Conservation (phyloP, 2,888 invertebrate genomes). For the Cheilosia scutellata region DNA sequence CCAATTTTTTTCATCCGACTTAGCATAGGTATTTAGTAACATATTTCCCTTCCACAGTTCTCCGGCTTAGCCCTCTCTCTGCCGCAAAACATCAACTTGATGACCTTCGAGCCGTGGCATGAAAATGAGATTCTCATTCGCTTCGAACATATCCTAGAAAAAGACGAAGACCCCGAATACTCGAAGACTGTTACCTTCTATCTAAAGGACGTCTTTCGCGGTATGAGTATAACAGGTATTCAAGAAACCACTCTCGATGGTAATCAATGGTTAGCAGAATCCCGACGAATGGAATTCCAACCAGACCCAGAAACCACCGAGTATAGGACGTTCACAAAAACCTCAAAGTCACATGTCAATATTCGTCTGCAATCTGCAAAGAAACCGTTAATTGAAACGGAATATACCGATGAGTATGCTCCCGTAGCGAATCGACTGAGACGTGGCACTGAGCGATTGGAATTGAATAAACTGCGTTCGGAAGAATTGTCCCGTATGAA, state of each 20-base stretch:
- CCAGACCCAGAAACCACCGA: constrained; percentile 78
- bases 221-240: constrained; percentile 85
- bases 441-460: constrained; percentile 66
- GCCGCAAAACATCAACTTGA: constrained; percentile 89
- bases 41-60: constrained; percentile 83
- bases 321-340: constrained; percentile 77
- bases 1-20: background rate
- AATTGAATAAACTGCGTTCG: constrained; percentile 77
- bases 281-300: constrained; percentile 81
- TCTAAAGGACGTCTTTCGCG: constrained; percentile 82
- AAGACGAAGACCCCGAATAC: constrained; percentile 86
- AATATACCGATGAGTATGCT: constrained; percentile 78
- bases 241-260: constrained; percentile 89
- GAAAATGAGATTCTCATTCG: constrained; percentile 87
- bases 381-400: constrained; percentile 78
- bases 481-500: constrained; percentile 67
- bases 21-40: constrained; percentile 21
- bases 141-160: constrained; percentile 90
- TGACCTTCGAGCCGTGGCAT: constrained; percentile 92
- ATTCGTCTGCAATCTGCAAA: constrained; percentile 79
- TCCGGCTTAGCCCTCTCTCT: constrained; percentile 86
- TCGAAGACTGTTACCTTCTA: constrained; percentile 83
- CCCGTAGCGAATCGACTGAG: constrained; percentile 79
- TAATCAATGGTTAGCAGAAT: constrained; percentile 87
- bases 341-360: constrained; percentile 66